Evolutionary conservation across 2,888 invertebrate genomes (phyloP), one percentile per base, ranked within the genome.

Genomic region (Lottia gigantea): DNA sequence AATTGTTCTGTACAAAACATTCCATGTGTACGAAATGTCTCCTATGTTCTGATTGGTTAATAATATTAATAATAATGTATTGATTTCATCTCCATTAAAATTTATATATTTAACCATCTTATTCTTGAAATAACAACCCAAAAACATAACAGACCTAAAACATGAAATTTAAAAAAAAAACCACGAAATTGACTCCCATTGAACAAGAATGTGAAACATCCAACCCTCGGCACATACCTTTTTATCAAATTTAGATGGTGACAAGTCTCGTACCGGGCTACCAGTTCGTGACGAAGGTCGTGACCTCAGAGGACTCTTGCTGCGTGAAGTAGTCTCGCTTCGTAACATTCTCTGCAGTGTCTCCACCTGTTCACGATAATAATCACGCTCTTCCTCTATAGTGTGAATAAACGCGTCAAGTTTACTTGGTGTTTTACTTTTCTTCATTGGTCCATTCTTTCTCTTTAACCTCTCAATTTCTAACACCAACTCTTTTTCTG

Each of bases 401-500:
- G 82, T 81, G 64, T 83, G 83, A 26, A 88, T 83, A 71, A 87
- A 85, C 23, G 82, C 79, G 67, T 88, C 88, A 62, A 88, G 71
- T 70, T 83, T 85, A 70, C 83, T 83, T 31, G 86, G 82, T 61
- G 83, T 80, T 74, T 84, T 84, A 25, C 78, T 76, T 55, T 83
- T 83, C 49, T 82, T 83, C 14, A 74, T 76, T 15, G 83, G 80
- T 0, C 84, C 84, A 73, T 83, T 86, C 75, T 82, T 84, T 40
- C 82, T 80, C 71, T 87, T 87, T 31, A 88, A 76, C 62, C 86
- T 80, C 71, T 88, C 88, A n/a, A 89, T 84, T 74, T 89, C 89
- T 26, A 88, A 76, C n/a, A 89, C 86, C 12, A 89, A 80, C 68
- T 87, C 88, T 74, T 85, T 83, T 71, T 89, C 89, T 89, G 82